A percentile compares a stretch with the other conserved stretches of the same genome.
Conservation (phyloP, 2,888 invertebrate genomes). For the Zygaena filipendulae region DNA sequence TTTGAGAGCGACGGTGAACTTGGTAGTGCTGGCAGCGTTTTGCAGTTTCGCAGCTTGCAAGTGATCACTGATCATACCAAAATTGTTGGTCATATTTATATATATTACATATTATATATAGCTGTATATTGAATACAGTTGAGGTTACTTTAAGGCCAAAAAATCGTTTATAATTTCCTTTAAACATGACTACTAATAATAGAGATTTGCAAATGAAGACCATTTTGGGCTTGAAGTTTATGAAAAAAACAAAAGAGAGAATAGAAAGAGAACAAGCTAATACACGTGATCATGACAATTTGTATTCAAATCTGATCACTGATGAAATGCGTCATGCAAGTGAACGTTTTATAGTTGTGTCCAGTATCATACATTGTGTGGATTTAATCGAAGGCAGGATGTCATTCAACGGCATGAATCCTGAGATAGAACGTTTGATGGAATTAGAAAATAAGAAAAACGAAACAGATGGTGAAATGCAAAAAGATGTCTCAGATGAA, state of each 20-base stretch:
- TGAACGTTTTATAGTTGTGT: conserved; percentile 74
- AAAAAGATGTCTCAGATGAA: conserved; percentile 55
- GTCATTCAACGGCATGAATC: conserved; percentile 94
- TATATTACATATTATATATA: too few relatives aligned
- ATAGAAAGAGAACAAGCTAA: conserved; percentile 72
- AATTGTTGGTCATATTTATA: too few relatives aligned
- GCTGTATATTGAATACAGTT: too few relatives aligned
- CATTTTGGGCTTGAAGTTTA: conserved; percentile 85
- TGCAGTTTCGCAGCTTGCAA: too few relatives aligned
- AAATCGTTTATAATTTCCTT: too few relatives aligned
- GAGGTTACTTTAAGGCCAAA: too few relatives aligned
- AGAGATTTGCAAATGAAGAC: too few relatives aligned
- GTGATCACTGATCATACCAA: too few relatives aligned
- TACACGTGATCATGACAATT: conserved; percentile 61
- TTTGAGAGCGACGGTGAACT: too few relatives aligned
- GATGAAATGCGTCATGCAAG: conserved; percentile 76
- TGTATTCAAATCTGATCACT: conserved; percentile 80
- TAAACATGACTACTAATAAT: too few relatives aligned
- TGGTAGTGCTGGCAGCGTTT: too few relatives aligned
- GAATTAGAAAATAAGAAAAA: conserved; percentile 49
- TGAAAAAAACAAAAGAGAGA: conserved; percentile 77
- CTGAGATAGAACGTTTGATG: conserved; percentile 88
- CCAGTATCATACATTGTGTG: conserved; percentile 82
- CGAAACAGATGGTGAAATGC: conserved; percentile 35
- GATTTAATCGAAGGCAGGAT: conserved; percentile 84